Evolutionary conservation across 1,140 invertebrate genomes (phyloP).

Genomic region (Drosophila sechellia): DNA sequence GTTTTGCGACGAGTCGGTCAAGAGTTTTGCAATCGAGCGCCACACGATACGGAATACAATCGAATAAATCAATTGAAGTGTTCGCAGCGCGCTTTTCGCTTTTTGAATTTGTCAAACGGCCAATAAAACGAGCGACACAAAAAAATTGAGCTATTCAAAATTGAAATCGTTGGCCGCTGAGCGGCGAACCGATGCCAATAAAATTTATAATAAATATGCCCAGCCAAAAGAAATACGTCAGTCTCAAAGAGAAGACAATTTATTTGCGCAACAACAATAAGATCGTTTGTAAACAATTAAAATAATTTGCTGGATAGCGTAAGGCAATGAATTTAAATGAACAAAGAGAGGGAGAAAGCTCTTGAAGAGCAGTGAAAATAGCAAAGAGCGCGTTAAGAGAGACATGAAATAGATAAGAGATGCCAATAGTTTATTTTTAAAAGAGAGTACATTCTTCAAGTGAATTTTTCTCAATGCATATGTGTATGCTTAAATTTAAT

Average conservation of each 20-base stretch:
- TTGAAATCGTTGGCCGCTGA: slow-evolving; percentile 56
- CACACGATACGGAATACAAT: slow-evolving; percentile 50
- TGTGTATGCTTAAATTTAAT: slow-evolving; percentile 21
- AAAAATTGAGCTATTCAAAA: slow-evolving; percentile 66
- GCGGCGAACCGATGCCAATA: slow-evolving; percentile 55
- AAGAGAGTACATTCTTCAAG: slow-evolving; percentile 39
- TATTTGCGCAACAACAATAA: slow-evolving; percentile 60
- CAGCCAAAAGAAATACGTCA: slow-evolving; percentile 42
- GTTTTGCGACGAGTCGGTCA: slow-evolving; percentile 46
- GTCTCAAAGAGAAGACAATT: slow-evolving; percentile 50
- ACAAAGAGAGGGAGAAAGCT: slow-evolving; percentile 22
- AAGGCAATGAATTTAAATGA: slow-evolving; percentile 52
- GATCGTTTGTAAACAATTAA: slow-evolving; percentile 78
- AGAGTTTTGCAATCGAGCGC: slow-evolving; percentile 57
- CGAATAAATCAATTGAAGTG: slow-evolving; percentile 81
- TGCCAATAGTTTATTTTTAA: slow-evolving; percentile 59
- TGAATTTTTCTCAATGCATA: slow-evolving; percentile 41
- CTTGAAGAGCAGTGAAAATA: slow-evolving; percentile 11
- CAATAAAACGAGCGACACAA: slow-evolving; percentile 64
- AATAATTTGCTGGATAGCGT: slow-evolving; percentile 64
- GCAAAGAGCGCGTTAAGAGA: slow-evolving; percentile 26
- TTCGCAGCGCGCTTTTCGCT: slow-evolving; percentile 35
- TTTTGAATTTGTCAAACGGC: slow-evolving; percentile 79
- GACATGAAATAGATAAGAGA: not conserved
- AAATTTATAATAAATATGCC: slow-evolving; percentile 72